Conservation (phyloP, 2,113 vertebrate genomes). For the Chaetodon trifascialis region DNA sequence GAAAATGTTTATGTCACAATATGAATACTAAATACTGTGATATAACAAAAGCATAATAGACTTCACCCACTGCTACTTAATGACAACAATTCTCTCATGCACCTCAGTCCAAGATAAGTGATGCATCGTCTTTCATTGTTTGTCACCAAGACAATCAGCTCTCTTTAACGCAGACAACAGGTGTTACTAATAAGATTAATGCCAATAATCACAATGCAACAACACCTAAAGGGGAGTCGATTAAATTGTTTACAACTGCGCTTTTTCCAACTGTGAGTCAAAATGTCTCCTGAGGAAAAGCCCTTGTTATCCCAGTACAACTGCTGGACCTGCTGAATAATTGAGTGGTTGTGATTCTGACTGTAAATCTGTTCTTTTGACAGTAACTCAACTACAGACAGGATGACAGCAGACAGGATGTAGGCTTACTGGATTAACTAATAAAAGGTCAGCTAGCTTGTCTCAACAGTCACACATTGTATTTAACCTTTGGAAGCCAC, state of each 20-base stretch:
- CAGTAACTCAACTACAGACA: neutral
- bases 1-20: too few relatives aligned
- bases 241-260: neutral
- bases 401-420: neutral
- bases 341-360: neutral
- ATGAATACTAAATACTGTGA: neutral
- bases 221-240: neutral
- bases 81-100: neutral
- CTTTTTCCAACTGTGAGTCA: neutral
- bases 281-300: neutral
- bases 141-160: neutral
- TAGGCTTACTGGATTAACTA: neutral
- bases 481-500: slow-evolving; percentile 1
- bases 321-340: neutral
- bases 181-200: neutral
- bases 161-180: neutral
- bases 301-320: neutral
- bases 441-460: slow-evolving; percentile 16
- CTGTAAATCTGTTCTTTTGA: neutral
- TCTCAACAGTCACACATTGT: neutral
- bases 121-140: neutral
- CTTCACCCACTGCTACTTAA: neutral
- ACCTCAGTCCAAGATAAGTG: neutral
- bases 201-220: neutral
- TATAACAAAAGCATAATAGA: neutral